Evolutionary conservation across 2,888 invertebrate species (phyloP), one percentile per base, ranked within the genome.

Genomic region (Nyleta sp.): DNA sequence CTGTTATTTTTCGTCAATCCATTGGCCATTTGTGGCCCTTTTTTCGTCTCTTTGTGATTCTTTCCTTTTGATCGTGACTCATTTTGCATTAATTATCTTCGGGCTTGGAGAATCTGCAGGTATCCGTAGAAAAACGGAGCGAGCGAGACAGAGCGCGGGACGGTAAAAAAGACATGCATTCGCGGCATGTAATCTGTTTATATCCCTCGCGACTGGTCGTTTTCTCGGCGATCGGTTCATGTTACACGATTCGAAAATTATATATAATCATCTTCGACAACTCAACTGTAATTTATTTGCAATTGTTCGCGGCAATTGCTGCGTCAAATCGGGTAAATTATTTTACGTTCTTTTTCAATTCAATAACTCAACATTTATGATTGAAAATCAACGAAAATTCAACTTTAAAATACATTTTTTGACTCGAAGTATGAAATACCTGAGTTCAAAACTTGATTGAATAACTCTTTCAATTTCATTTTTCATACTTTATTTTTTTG

Each of bases 171-270:
- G 80, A 81, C 80, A 80, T 74, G 80, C 79, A 82, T 80, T 84
- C 81, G 81, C 83, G 77, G 80, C 83, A 83, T 85, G 84, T 85
- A 86, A 86, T 84, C 82, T 78, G 81, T 83, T 85, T 84, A 84
- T 84, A 80, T 83, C 82, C 83, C 80, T 77, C 70, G 80, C 80
- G 82, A 80, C 81, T 82, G 77, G 77, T 57, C 77, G 77, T 80
- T 81, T 80, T 77, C 80, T 75, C 80, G 73, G 53, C 74, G 72
- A 80, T 81, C 80, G 62, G 78, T 83, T 79, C 81, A 72, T 81
- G 82, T 81, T 85, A 85, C 84, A 83, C 82, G 83, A 86, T 62
- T 74, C 70, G 76, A 77, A 80, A 78, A 78, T 78, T 78, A 72
- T 60, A 78, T 78, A 62, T 24, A 78, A 78, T 78, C 77, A 78